These are phyloP conservation scores for Allobates femoralis DNA, from an alignment of 2,797 vertebrate genomes.

Conservation along the genomic window DNA sequence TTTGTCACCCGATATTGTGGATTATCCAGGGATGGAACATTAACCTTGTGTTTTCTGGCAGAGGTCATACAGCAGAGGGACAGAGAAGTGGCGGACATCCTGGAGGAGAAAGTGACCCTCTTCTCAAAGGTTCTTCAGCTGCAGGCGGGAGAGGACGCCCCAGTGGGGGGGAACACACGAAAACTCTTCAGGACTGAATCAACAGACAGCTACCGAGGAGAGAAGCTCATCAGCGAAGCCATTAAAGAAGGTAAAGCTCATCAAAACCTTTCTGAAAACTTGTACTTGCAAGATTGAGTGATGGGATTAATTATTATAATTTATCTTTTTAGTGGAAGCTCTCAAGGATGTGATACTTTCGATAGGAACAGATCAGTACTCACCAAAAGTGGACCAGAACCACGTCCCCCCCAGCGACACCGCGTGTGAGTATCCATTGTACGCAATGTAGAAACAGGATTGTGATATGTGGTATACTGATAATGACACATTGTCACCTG, in stretches of 20 bases:
- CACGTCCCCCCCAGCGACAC: slow-evolving; percentile 67
- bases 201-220: slow-evolving; percentile 78
- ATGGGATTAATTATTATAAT: no score
- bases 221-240: slow-evolving; percentile 81
- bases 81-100: slow-evolving; percentile 84
- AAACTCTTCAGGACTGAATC: slow-evolving; percentile 85
- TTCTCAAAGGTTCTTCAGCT: slow-evolving; percentile 86
- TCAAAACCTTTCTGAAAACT: no score
- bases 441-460: no score
- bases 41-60: slow-evolving; percentile 63
- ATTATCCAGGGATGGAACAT: no score
- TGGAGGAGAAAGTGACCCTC: slow-evolving; percentile 85
- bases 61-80: slow-evolving; percentile 90
- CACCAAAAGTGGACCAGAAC: slow-evolving; percentile 70
- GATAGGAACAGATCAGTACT: slow-evolving; percentile 70
- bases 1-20: neutral
- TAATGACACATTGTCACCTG: neutral
- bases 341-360: slow-evolving; percentile 84
- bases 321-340: slow-evolving; percentile 79
- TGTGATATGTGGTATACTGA: neutral
- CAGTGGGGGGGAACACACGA: slow-evolving; percentile 70
- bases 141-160: slow-evolving; percentile 71
- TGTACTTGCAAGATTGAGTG: neutral
- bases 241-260: slow-evolving; percentile 84
- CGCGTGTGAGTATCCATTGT: slow-evolving; percentile 67